phyloP scores from a whole-genome alignment of 64 coral and sea anemone species.

The Montipora capricornis region DNA sequence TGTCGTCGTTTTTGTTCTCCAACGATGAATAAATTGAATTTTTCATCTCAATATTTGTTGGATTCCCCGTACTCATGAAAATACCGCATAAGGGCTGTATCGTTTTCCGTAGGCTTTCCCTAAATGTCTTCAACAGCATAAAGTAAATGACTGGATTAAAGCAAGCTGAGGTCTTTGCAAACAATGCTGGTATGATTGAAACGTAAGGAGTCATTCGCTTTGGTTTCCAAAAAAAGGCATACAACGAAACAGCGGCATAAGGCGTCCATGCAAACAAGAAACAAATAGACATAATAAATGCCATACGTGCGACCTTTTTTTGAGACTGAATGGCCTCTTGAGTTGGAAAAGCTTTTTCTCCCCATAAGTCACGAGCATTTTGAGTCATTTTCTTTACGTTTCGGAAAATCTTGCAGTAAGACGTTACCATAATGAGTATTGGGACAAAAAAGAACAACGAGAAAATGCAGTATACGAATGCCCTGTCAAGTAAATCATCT shows the following conservation, averaged over 20 bases:
- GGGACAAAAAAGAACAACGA: slow-evolving; percentile 27
- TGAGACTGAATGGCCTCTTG: neutral
- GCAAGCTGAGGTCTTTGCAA: slow-evolving; percentile 22
- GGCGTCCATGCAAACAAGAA: slow-evolving; percentile 40
- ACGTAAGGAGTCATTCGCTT: neutral
- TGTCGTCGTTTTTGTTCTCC: neutral
- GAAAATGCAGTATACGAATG: slow-evolving; percentile 3
- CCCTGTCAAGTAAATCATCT: neutral
- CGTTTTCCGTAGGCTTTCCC: neutral
- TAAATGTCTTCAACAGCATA: slow-evolving; percentile 5
- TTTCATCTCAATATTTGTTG: neutral
- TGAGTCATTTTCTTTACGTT: slow-evolving; percentile 28
- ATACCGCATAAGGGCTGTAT: neutral
- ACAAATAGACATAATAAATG: slow-evolving; percentile 5
- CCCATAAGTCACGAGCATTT: slow-evolving; percentile 42
- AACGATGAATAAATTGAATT: neutral
- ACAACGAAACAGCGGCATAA: slow-evolving; percentile 12
- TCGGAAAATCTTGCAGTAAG: slow-evolving; percentile 8
- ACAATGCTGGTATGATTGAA: neutral
- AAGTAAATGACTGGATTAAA: slow-evolving; percentile 48
- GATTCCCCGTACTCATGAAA: neutral
- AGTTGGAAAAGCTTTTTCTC: neutral
- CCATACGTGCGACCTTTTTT: slow-evolving; percentile 2
- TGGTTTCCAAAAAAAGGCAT: neutral
- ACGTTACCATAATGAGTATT: neutral